These are phyloP conservation scores for Hoplostethus mediterraneus DNA, from an alignment of 2,797 vertebrate species.

Conservation along the genomic window DNA sequence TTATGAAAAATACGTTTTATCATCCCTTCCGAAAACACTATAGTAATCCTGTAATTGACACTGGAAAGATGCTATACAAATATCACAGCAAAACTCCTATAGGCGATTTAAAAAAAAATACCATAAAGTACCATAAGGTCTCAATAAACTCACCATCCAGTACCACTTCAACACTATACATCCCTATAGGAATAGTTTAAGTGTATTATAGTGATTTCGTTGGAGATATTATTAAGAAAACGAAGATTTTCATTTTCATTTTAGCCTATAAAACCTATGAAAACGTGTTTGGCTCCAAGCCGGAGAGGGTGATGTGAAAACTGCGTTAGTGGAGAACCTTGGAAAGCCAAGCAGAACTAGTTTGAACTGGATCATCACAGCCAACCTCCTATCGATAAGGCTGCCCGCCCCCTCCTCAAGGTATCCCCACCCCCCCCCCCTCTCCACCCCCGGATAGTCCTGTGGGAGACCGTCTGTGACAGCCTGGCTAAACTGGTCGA, in stretches of 20 bases:
- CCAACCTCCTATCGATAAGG: conserved; percentile 73
- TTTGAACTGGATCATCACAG: conserved; percentile 81
- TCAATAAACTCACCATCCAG: too few species aligned
- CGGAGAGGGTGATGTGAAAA: too few species aligned
- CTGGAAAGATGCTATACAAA: too few species aligned
- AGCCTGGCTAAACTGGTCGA: conserved; percentile 18
- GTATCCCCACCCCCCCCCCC: conserved; percentile 28
- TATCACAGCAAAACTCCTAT: too few species aligned
- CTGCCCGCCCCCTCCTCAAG: conserved; percentile 62
- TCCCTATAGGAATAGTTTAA: too few species aligned
- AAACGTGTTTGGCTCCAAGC: background rate
- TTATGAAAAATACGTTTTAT: too few species aligned
- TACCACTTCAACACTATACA: background rate
- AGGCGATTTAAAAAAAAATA: too few species aligned
- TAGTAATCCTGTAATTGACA: too few species aligned
- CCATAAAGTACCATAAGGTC: too few species aligned
- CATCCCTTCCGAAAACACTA: too few species aligned
- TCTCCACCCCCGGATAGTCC: conserved; percentile 7
- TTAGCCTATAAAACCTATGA: background rate
- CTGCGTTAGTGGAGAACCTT: background rate
- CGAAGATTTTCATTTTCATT: background rate
- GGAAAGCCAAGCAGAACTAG: conserved; percentile 74
- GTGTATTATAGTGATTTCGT: background rate
- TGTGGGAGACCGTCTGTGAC: background rate
- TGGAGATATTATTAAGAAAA: background rate